A percentile compares a stretch with the other conserved stretches of the same genome.
Evolutionary conservation across 2,888 invertebrate genomes (phyloP).

Genomic region (Oscheius onirici): DNA sequence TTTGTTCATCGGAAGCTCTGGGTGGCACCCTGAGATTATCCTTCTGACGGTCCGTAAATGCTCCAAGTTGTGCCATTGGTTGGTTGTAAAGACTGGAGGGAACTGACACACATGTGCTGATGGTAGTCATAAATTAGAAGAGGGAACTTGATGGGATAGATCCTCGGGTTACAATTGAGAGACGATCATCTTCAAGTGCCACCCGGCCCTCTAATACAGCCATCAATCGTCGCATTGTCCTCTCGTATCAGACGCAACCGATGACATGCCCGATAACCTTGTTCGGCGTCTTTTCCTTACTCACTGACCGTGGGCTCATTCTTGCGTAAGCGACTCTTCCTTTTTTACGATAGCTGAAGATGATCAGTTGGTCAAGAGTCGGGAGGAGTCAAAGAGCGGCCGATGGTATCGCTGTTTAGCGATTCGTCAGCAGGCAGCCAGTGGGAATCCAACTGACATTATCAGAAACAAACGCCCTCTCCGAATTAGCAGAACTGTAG

Average conservation of each 20-base stretch:
- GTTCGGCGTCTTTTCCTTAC: slow-evolving; percentile 22
- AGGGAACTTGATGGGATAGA: not conserved
- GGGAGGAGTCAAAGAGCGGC: slow-evolving; percentile 17
- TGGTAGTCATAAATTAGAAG: not conserved
- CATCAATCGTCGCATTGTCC: slow-evolving; percentile 26
- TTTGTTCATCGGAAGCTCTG: not conserved
- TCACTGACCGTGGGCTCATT: slow-evolving; percentile 20
- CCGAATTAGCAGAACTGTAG: not conserved
- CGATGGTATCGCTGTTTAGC: slow-evolving; percentile 23
- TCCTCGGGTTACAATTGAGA: not conserved
- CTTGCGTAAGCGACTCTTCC: slow-evolving; percentile 2
- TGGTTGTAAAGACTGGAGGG: not conserved
- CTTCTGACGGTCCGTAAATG: not conserved
- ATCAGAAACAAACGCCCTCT: slow-evolving; percentile 14
- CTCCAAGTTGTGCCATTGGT: not conserved
- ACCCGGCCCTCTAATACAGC: not conserved
- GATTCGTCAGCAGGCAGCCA: slow-evolving; percentile 28
- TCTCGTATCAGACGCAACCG: slow-evolving; percentile 9
- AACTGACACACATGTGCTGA: not conserved
- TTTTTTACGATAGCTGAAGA: not conserved
- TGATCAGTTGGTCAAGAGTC: slow-evolving; percentile 1
- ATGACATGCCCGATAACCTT: slow-evolving; percentile 25
- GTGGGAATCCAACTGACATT: slow-evolving; percentile 27
- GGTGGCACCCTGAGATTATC: slow-evolving; percentile 6
- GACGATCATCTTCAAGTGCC: too few relatives aligned